Evolutionary conservation across 2,797 vertebrate genomes (phyloP), one percentile per base, ranked within the genome.

Genomic region (Lacerta viridis): DNA sequence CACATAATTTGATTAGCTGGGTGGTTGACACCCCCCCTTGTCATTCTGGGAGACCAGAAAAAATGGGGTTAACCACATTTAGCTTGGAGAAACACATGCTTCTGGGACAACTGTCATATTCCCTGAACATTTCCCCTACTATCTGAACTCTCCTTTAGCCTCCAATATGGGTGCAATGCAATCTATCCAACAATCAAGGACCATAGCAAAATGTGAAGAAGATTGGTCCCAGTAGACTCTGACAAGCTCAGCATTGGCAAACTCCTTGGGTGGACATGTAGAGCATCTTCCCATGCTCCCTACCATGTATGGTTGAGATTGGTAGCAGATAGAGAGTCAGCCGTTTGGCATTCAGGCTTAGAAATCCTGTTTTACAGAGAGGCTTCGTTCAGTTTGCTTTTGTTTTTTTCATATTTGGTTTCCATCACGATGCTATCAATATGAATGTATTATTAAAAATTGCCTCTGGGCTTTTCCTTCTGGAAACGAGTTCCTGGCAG

Each of bases 371-470:
- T 83, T 84, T 0, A n/a, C 79, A 77, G 78, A 7, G 36, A 91
- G 77, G 1, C 15, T 2, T 8, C 3, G 2, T 76, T 88, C 90
- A 61, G 9, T 72, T 71, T 84, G 83, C 59, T 41, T 91, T 39
- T 74, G 10, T 0, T 64, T 50, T 50, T 50, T 46, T n/a, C 83
- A 72, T 79, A 76, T 6, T 77, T 83, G 9, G 50, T 80, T 88
- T 7, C 46, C 88, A 71, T 27, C 81, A 88, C 43, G 83, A 86
- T 82, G 81, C 29, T 84, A 86, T 29, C 3, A 55, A 77, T 41
- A 81, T n/a, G 75, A 23, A 66, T 41, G 13, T 29, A 50, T 80
- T 55, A 75, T 80, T 88, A 88, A 92, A 90, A 87, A 23, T 79
- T 71, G 80, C 43, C 43, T 50, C 6, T 66, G n/a, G 23, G 0